phyloP scores from a whole-genome alignment of 2,888 invertebrate species.

The Eristalinus sepulchralis region DNA sequence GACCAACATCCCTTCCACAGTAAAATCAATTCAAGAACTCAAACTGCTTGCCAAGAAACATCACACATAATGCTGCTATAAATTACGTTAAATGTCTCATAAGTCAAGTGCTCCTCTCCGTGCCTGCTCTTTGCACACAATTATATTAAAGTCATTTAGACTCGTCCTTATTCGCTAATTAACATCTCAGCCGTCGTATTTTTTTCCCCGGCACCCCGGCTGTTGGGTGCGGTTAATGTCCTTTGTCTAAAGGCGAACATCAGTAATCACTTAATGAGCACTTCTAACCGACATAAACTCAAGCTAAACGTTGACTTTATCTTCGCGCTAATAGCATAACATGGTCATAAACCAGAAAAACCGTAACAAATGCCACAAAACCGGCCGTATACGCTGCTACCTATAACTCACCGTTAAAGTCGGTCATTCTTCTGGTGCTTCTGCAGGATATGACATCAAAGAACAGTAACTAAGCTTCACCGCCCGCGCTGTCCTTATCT shows the following conservation, averaged over 20 bases:
- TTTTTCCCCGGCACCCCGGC: too few relatives aligned
- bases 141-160: not conserved
- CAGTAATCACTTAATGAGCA: not conserved
- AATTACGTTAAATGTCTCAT: not conserved
- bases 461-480: not conserved
- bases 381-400: not conserved
- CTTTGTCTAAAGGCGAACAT: not conserved
- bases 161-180: not conserved
- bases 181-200: not conserved
- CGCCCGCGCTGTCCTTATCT: not conserved
- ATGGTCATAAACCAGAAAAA: not conserved
- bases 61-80: not conserved
- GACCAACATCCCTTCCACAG: too few relatives aligned
- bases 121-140: not conserved
- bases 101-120: not conserved
- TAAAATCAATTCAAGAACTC: too few relatives aligned
- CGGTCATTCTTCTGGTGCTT: constrained; percentile 1
- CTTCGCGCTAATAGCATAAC: not conserved
- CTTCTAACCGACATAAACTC: not conserved
- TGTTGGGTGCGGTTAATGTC: not conserved
- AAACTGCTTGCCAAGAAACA: too few relatives aligned
- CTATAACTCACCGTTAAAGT: constrained; percentile 9
- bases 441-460: not conserved
- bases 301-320: constrained; percentile 9
- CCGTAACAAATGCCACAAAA: not conserved